These are phyloP conservation scores for Apus apus DNA, from an alignment of 2,113 vertebrate genomes.

Conservation along the genomic window DNA sequence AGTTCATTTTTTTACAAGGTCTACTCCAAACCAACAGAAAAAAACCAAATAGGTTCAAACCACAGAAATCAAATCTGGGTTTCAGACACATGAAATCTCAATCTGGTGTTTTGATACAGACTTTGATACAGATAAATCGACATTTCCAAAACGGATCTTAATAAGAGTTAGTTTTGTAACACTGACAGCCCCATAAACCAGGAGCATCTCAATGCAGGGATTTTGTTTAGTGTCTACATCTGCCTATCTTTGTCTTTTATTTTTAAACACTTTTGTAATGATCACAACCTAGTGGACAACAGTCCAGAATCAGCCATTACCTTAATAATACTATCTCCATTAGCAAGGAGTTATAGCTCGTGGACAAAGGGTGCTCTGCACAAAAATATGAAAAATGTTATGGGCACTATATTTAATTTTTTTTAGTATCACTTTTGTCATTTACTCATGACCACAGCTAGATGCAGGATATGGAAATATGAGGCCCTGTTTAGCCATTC, in stretches of 20 bases:
- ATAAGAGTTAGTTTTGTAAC: neutral
- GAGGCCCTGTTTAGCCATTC: neutral
- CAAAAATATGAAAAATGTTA: neutral
- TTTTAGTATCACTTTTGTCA: neutral
- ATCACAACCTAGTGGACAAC: neutral
- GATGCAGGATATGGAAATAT: neutral
- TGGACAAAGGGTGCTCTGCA: neutral
- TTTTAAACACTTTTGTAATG: neutral
- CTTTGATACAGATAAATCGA: neutral
- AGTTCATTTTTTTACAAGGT: neutral
- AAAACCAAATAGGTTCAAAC: slow-evolving; percentile 24
- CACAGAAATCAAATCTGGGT: neutral
- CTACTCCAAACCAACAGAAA: slow-evolving; percentile 15
- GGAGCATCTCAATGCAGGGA: neutral
- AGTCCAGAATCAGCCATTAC: neutral
- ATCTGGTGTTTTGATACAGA: neutral
- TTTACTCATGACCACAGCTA: neutral
- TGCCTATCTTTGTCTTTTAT: neutral
- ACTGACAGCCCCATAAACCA: neutral
- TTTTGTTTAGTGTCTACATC: neutral
- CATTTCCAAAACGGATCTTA: neutral
- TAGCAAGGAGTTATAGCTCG: neutral
- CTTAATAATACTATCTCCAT: neutral
- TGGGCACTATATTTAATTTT: neutral
- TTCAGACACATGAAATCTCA: neutral